Base-by-base conservation (phyloP, 2,113 vertebrate genomes). In the Oxygymnocypris stewartii region DNA sequence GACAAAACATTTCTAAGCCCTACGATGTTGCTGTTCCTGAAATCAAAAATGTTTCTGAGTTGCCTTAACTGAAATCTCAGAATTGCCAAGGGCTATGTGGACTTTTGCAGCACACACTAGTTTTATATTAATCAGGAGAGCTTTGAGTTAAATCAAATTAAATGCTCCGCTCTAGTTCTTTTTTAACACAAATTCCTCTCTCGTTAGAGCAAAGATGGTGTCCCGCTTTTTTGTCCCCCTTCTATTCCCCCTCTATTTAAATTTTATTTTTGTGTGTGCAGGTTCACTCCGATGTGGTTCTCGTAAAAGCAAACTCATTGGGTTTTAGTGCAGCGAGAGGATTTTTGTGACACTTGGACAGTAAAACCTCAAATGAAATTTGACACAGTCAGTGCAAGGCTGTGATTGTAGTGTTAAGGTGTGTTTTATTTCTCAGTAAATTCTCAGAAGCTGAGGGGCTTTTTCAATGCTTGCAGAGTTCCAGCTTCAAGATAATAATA, bases 391-490 rank as follows among this genome's bases (percentile, higher is more conserved):
- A 82, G 14, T 12, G 40, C 61, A 35, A 14, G 79, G 42, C 40
- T 82, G 49, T 51, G 40, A 44, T 82, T 82, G 61, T 49, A 10
- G n/a, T 20, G 63, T 25, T 69, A 49, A 67, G 7, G 42, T 49
- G 42, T 69, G 47, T 67, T 82, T 81, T 82, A 31, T 82, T 42
- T 71, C 13, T 69, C 63, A 35, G 9, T 82, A 37, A 51, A 82
- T 51, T 35, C 42, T 69, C 63, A 69, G 44, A 13, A 69, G 63
- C 63, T 82, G 25, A 65, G 25, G 37, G 23, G 5, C 78, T 44
- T 81, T 81, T 47, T 40, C 37, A 6, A 42, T 42, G 16, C 2
- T 5, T 61, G 35, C 13, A 79, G 20, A 81, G 40, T 8, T 81
- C 14, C 9, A 28, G 37, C 4, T 20, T 47, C 25, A 6, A 76